Evolutionary conservation across 2,888 invertebrate species (phyloP).

Genomic region (Mesochorus sp.): DNA sequence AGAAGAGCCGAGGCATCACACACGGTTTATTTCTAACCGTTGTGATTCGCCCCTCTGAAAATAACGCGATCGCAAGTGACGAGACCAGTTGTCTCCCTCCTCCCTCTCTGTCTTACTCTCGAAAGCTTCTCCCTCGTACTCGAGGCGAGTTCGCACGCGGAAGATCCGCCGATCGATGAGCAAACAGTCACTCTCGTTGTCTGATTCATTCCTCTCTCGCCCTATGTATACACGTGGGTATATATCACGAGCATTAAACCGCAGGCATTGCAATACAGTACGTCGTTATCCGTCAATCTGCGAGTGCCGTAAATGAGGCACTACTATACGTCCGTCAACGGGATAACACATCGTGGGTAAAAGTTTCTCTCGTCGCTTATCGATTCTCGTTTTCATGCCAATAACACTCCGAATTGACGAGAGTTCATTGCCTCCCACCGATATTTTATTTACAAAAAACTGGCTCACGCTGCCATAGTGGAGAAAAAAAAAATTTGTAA

Average conservation of each 20-base stretch:
- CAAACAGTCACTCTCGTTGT: neutral
- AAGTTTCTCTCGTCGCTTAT: no score
- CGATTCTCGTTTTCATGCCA: no score
- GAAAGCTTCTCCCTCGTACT: constrained; percentile 6
- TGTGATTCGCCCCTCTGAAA: constrained; percentile 77
- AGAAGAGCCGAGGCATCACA: constrained; percentile 32
- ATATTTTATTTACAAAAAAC: no score
- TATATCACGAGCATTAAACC: neutral
- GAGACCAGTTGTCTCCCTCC: constrained; percentile 7
- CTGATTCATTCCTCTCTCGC: constrained; percentile 44
- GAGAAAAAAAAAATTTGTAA: no score
- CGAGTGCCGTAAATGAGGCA: neutral
- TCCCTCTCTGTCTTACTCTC: constrained; percentile 1
- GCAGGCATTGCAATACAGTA: neutral
- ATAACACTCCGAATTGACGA: no score
- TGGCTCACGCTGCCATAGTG: no score
- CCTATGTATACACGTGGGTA: neutral
- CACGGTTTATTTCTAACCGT: constrained; percentile 75
- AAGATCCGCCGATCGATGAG: constrained; percentile 23
- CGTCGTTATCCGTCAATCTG: constrained; percentile 8
- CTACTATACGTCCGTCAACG: neutral
- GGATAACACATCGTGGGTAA: neutral
- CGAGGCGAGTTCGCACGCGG: no score
- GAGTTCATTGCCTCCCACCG: no score
- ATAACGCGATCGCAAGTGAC: constrained; percentile 72